Evolutionary conservation across 2,888 invertebrate genomes (phyloP).

Genomic region (Polydrusus pterygomalis): DNA sequence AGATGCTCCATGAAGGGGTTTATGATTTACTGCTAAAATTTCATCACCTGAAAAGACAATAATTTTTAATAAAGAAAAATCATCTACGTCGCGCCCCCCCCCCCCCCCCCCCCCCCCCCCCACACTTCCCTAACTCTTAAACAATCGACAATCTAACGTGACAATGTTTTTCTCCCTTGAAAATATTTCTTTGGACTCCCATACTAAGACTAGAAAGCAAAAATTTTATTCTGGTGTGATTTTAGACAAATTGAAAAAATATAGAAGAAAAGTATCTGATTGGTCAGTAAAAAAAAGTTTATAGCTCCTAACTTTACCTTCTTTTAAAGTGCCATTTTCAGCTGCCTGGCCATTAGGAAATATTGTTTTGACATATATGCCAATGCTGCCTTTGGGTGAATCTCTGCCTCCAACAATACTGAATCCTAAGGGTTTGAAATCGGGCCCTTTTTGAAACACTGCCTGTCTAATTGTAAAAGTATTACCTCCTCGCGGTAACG

Average conservation of each 20-base stretch:
- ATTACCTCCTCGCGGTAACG: conserved; percentile 75
- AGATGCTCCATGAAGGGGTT: conserved; percentile 83
- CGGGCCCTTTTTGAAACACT: conserved; percentile 85
- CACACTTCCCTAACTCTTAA: no score
- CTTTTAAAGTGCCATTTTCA: conserved; percentile 87
- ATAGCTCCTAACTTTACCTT: conserved; percentile 85
- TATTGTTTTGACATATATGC: conserved; percentile 92
- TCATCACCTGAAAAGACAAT: conserved; percentile 83
- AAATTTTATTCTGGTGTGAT: no score
- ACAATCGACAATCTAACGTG: no score
- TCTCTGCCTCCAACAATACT: conserved; percentile 93
- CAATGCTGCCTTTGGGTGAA: conserved; percentile 90
- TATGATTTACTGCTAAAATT: conserved; percentile 87
- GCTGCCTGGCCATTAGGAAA: conserved; percentile 91
- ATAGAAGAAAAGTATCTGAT: no score
- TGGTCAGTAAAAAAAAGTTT: no score
- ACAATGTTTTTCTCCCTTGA: no score
- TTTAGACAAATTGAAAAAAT: no score
- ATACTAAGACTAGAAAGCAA: no score
- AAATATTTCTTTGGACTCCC: no score
- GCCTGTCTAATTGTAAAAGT: conserved; percentile 74
- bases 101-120: no score
- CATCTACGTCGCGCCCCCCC: no score
- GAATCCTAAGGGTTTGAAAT: conserved; percentile 90
- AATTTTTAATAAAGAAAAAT: no score